Evolutionary conservation across 2,888 invertebrate species (phyloP), one percentile per base, ranked within the genome.

Genomic region (Clepsis dumicolana): DNA sequence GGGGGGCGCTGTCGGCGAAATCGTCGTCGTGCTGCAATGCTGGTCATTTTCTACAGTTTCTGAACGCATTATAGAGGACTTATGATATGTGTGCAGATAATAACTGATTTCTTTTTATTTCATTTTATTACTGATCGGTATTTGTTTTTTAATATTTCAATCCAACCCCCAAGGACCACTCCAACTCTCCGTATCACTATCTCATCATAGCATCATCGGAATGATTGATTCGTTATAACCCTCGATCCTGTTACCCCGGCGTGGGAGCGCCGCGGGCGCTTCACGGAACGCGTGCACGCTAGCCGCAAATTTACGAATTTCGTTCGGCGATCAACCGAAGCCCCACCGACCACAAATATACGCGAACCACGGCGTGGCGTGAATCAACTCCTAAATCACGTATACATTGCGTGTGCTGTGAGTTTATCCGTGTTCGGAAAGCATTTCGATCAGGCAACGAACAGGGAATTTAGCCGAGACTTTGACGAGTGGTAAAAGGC

Each of bases 291-390:
- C 29, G 65, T 72, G 72, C 84, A 84, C 83, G 83, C 82, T 75
- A 84, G 74, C 69, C 72, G 78, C 76, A 76, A 78, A 80, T 82
- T 82, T 83, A 77, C 77, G 77, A 80, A 80, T 83, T 83, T 82
- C 80, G 75, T 77, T 73, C 76, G 80, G 71, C 80, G 81, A 80
- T 83, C 81, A 79, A 3, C 41, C 41, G 41, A 41, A 16, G 71
- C 71, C 60, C 10, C 35, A 14, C 3, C 3, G 29, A 29, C 29
- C 7, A 7, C 29, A 29, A n/a, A n/a, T n/a, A n/a, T n/a, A n/a
- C n/a, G n/a, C n/a, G n/a, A n/a, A n/a, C n/a, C n/a, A n/a, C n/a
- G n/a, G n/a, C n/a, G n/a, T n/a, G n/a, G n/a, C n/a, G n/a, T n/a
- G n/a, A n/a, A n/a, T n/a, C n/a, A n/a, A n/a, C n/a, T n/a, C n/a